These are phyloP conservation scores for Catharus fuscescens DNA, from an alignment of 2,113 vertebrate genomes.

Conservation along the genomic window DNA sequence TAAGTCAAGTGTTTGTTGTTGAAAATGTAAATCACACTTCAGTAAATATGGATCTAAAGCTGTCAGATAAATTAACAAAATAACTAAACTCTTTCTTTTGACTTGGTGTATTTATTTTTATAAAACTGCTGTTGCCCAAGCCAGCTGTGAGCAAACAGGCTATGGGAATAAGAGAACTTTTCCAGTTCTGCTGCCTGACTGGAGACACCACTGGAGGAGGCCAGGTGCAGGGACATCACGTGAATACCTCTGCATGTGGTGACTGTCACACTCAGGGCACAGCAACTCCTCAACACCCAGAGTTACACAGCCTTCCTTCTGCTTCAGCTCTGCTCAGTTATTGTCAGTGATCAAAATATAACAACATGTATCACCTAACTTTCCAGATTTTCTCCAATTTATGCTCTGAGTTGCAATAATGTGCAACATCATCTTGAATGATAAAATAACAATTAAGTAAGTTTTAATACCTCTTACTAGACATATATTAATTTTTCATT, in stretches of 20 bases:
- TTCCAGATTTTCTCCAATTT: background rate
- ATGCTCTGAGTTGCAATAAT: background rate
- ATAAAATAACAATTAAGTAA: background rate
- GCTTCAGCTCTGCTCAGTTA: background rate
- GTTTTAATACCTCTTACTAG: background rate
- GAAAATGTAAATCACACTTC: background rate
- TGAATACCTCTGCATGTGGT: accelerated
- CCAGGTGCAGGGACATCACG: accelerated
- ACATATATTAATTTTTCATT: background rate
- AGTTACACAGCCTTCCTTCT: background rate
- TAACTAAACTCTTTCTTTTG: background rate
- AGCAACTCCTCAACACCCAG: background rate
- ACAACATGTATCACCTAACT: background rate
- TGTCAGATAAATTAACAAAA: background rate
- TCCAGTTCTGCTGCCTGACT: background rate
- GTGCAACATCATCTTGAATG: background rate
- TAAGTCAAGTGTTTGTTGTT: background rate
- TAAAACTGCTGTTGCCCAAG: background rate
- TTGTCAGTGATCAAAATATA: background rate
- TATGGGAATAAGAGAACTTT: background rate
- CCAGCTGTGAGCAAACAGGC: background rate
- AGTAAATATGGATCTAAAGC: background rate
- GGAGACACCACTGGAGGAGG: background rate
- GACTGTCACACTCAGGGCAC: background rate
- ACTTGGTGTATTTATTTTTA: background rate